Conservation (phyloP, 2,888 invertebrate species). For the Epinotia demarniana region DNA sequence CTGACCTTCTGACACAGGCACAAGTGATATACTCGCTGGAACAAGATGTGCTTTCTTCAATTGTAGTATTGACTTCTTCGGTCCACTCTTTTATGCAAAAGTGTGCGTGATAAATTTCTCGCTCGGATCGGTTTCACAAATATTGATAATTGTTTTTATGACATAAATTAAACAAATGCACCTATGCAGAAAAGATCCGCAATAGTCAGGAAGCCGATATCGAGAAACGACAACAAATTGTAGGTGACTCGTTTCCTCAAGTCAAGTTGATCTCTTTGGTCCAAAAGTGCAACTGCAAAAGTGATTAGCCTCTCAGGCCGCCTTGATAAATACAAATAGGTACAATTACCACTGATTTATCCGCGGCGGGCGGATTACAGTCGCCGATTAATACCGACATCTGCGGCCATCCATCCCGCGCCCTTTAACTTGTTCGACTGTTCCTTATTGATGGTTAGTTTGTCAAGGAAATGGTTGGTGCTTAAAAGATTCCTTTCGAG, state of each 20-base stretch:
- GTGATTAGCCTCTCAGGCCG: conserved; percentile 33
- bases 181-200: neutral
- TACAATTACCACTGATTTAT: conserved; percentile 42
- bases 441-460: conserved; percentile 38
- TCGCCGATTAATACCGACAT: conserved; percentile 79
- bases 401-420: conserved; percentile 77
- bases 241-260: conserved; percentile 4
- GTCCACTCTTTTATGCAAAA: neutral
- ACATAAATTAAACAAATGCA: neutral
- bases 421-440: conserved; percentile 60
- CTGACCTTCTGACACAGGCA: too few relatives aligned
- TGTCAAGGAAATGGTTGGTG: conserved; percentile 30
- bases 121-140: neutral
- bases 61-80: neutral
- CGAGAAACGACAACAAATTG: neutral
- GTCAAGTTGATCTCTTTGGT: neutral
- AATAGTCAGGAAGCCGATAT: neutral
- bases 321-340: conserved; percentile 45
- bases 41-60: neutral
- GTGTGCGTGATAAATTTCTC: neutral
- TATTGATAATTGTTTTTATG: neutral
- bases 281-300: conserved; percentile 41
- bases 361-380: conserved; percentile 72
- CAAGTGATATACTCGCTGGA: neutral
- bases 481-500: conserved; percentile 26